Evolutionary conservation across 1,140 invertebrate species (phyloP), one percentile per base, ranked within the genome.

Genomic region (Zaprionus tsacasi): DNA sequence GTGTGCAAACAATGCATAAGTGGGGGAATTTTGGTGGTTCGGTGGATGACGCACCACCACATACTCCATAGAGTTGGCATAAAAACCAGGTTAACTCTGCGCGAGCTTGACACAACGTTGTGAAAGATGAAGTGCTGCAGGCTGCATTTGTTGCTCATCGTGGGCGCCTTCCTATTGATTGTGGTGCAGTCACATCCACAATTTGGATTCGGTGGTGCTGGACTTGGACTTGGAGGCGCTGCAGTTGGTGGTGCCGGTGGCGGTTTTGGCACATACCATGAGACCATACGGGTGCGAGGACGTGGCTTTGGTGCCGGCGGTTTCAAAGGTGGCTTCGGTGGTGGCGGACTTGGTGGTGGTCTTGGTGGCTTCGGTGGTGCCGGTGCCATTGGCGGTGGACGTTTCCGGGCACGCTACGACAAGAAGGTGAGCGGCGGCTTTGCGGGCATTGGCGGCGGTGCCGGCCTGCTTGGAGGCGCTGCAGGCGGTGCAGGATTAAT

Each of bases 231-330:
- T 38, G 81, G 79, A 33, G 89, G 83, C 13, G 59, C 35, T n/a
- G 70, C 33, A 1, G 66, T 80, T 45, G 64, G 64, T 10, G 64
- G 64, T 3, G 70, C 48, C 7, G 68, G 77, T 30, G 90, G 77
- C 25, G 90, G 89, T n/a, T 81, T 92, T 35, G 82, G 82, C 45
- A 88, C 68, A 36, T 92, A 91, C 64, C 91, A 68, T n/a, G 91
- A 92, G 13, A 89, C 21, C 59, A 77, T 43, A 15, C 74, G 78
- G 0, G 55, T 92, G 2, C 43, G 85, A 43, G 87, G 75, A n/a
- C 80, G 91, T 11, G 91, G 81, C 10, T 82, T 92, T 33, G 85
- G 81, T 4, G 85, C 73, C 36, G 72, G 72, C 21, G 81, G 82
- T 3, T 68, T 76, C 25, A 67, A 66, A 21, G 69, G 60, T 17